Conservation (phyloP, 2,113 vertebrate species). For the Halcyon senegalensis region DNA sequence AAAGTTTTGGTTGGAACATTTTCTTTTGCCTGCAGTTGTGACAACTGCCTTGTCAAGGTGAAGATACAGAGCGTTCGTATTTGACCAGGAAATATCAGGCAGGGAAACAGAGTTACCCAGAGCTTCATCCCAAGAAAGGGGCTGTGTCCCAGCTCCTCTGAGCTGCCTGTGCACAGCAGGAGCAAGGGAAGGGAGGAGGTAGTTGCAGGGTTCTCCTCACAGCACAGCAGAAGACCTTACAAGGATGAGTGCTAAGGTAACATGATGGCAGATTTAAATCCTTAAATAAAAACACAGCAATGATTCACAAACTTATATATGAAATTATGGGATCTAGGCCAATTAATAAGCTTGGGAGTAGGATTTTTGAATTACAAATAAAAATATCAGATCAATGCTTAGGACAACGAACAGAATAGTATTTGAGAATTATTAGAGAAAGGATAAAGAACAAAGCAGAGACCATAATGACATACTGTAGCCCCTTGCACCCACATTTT, state of each 20-base stretch:
- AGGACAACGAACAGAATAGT: background rate
- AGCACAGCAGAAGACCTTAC: background rate
- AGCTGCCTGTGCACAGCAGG: background rate
- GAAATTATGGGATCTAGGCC: background rate
- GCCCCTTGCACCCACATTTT: background rate
- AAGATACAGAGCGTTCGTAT: fast-evolving
- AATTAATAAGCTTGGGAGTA: background rate
- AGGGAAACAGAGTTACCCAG: background rate
- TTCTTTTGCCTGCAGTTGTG: background rate
- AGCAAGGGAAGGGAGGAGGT: background rate
- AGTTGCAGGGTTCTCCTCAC: background rate
- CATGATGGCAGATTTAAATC: background rate
- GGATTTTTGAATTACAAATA: background rate
- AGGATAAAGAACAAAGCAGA: background rate
- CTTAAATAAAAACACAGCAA: background rate
- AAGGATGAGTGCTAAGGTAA: background rate
- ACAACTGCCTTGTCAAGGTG: background rate
- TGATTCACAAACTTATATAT: background rate
- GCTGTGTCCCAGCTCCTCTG: background rate
- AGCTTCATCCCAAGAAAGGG: background rate
- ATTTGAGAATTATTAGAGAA: background rate
- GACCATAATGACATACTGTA: background rate
- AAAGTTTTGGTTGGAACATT: background rate
- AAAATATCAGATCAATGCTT: background rate
- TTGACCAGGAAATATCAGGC: background rate